Evolutionary conservation across 2,888 invertebrate species (phyloP), one percentile per base, ranked within the genome.

Genomic region (Brachyopa scutellaris): DNA sequence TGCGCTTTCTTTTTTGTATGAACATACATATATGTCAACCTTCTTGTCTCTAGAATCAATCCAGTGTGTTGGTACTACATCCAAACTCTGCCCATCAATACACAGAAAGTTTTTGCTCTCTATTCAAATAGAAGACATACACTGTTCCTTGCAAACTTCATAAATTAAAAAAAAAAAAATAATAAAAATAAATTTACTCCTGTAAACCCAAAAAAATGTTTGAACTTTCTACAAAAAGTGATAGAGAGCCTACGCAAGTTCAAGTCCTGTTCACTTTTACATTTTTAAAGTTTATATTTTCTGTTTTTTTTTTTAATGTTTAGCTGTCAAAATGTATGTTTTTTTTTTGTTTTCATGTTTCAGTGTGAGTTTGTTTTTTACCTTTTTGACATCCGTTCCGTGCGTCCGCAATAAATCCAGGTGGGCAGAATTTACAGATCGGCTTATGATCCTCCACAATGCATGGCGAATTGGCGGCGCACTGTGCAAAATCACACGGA

Each of bases 351-450:
- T 74, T 82, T 78, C 70, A 77, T 83, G 78, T 77, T 73, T 73
- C 86, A 87, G 85, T 87, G 88, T 88, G 66, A 79, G 79, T 72
- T 64, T 67, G 62, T 84, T 59, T 77, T 26, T 97, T 97, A 97
- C 97, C 97, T 97, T 97, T 96, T 92, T 96, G 94, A 93, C 97
- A 97, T 95, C 97, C 97, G 92, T 95, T 95, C 93, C 95, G 95
- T 90, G 95, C 94, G 92, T 97, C 97, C 91, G 96, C 95, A 92
- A 95, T 95, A 93, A 95, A 97, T 93, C 97, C 97, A 91, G 94
- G 93, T 90, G 97, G 97, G 93, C 97, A 97, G 94, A 96, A 97
- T 94, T 97, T 96, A 95, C 97, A 97, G 91, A 96, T 95, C 87
- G 97, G 95, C 92, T 95, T 96, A 93, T 97, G 97, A 91, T 97